Conservation (phyloP, 2,113 vertebrate genomes). For the Pteronura brasiliensis region DNA sequence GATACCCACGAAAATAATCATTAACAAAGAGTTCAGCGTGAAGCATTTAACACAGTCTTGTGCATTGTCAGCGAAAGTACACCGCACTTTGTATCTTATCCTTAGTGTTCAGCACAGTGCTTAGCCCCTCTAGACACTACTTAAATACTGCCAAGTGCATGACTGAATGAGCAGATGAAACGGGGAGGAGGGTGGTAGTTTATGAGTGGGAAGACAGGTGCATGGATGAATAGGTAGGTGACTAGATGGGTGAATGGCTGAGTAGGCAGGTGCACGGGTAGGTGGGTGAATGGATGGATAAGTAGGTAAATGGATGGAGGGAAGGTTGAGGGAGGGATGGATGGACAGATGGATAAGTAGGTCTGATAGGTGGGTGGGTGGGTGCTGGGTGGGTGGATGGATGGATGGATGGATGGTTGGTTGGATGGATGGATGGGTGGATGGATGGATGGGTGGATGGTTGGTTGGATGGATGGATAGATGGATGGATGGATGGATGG, state of each 20-base stretch:
- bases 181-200: too few relatives aligned
- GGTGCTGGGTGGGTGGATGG: not conserved
- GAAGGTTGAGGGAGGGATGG: not conserved
- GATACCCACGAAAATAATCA: not conserved
- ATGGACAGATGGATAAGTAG: not conserved
- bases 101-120: not conserved
- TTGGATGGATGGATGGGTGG: accelerated
- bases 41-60: not conserved
- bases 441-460: accelerated
- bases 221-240: too few relatives aligned
- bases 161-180: not conserved
- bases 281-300: not conserved
- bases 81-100: not conserved
- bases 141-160: too few relatives aligned
- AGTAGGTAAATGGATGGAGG: not conserved
- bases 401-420: accelerated
- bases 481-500: not conserved
- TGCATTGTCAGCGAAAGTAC: not conserved
- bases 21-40: not conserved
- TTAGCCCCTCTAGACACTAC: not conserved
- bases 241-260: not conserved
- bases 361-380: accelerated
- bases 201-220: not conserved
- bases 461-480: too few relatives aligned
- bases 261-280: not conserved